Base-by-base conservation (phyloP, 2,113 vertebrate genomes). In the Pollachius pollachius region DNA sequence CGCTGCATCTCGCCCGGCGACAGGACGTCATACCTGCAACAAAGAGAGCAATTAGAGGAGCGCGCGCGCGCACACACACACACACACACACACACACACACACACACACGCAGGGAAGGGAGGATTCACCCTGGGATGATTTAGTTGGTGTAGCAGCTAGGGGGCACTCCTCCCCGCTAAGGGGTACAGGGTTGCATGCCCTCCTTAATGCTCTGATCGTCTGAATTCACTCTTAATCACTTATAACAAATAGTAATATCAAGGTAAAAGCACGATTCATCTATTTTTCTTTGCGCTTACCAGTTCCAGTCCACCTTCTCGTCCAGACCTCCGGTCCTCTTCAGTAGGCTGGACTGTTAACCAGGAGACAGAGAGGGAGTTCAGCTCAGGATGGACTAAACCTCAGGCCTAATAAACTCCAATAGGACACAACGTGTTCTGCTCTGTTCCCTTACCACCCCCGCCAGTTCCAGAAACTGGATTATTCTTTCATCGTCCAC, bases 1-100 rank as follows among this genome's bases (percentile, higher is more conserved):
- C 96, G 94, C 82, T 99, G 97, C 94, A 99, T 98, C 88, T 99
- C 97, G 58, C 97, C 97, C 0, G 97, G 97, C 18, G 97, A 98
- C 74, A 99, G 90, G 71, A 94, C 93, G 5, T 99, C 97, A 41
- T 96, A 96, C 97, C 97, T 99, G 86, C 48, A 85, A 41, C 54
- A 67, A 25, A 16, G 16, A 17, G 30, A 9, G 62, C 18, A 16
- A 37, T 37, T 18, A 3, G 60, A 62, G 8, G n/a, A 61, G 18
- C 60, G 11, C 18, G 11, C 18, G 7, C 21, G 13, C 8, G 1
- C 11, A 7, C 12, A 34, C 60, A 23, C 19, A 23, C 19, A 8
- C 23, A 25, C 8, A 2, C 11, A 8, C 12, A 63, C 30, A 5
- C 60, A 23, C 19, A 23, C 19, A 8, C 23, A 25, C 7, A 2